Evolutionary conservation across 2,113 vertebrate species (phyloP).

Genomic region (Noturus placidus): DNA sequence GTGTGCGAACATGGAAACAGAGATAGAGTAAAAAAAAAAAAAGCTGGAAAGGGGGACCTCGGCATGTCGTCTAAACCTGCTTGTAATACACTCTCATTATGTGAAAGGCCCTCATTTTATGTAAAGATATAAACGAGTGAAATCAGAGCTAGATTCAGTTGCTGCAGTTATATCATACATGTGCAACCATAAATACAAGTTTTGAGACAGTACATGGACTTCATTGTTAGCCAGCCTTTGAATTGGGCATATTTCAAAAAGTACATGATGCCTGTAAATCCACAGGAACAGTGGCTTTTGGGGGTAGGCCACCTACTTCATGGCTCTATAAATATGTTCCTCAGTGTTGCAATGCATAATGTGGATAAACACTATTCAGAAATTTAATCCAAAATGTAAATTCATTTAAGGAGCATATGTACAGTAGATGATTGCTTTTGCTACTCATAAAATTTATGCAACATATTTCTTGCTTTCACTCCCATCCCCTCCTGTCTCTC

Average conservation of each 20-base stretch:
- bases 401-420: background rate
- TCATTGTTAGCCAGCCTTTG: background rate
- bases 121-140: constrained; percentile 23
- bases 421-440: background rate
- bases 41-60: constrained; percentile 12
- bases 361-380: background rate
- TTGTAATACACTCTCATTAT: constrained; percentile 48
- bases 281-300: background rate
- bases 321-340: background rate
- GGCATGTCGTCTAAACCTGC: constrained; percentile 34
- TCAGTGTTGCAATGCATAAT: background rate
- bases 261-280: constrained; percentile 10
- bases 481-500: background rate
- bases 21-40: background rate
- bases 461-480: background rate
- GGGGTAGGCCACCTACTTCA: constrained; percentile 4
- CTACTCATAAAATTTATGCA: background rate
- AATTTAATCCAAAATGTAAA: background rate
- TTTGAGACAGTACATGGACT: constrained; percentile 24
- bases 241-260: constrained; percentile 11
- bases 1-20: background rate
- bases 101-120: background rate
- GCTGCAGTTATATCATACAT: constrained; percentile 29
- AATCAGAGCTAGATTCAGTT: constrained; percentile 25
- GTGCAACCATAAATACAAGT: constrained; percentile 3